Evolutionary conservation across 2,797 vertebrate genomes (phyloP).

Genomic region (Taeniopygia guttata): DNA sequence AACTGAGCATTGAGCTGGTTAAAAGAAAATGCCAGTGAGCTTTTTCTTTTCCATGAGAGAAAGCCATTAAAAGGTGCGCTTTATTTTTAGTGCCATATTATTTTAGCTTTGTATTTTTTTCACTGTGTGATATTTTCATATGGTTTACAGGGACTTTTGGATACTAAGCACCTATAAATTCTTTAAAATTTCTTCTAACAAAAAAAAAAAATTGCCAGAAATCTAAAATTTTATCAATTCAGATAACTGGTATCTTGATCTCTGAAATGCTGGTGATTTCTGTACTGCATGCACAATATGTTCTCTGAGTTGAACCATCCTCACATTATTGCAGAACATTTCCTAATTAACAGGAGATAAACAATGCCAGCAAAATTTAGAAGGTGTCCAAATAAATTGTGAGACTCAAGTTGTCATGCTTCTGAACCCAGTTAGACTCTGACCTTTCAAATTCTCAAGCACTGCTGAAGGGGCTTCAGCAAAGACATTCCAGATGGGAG

Average conservation of each 20-base stretch:
- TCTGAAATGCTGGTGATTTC: not conserved
- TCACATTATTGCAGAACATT: not conserved
- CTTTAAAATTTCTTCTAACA: not conserved
- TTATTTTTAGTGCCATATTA: not conserved
- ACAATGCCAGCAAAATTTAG: not conserved
- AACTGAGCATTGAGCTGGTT: slow-evolving; percentile 65
- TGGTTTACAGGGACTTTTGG: not conserved
- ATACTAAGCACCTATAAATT: not conserved
- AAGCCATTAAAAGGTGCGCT: not conserved
- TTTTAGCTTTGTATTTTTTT: not conserved
- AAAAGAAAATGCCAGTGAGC: not conserved
- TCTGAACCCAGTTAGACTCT: not conserved
- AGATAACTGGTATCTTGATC: not conserved
- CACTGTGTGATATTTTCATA: not conserved
- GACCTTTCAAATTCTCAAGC: slow-evolving; percentile 56
- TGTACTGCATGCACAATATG: not conserved
- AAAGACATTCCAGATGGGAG: slow-evolving; percentile 61
- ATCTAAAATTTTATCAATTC: not conserved
- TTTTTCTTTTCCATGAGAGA: not conserved
- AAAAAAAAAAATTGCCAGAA: not conserved
- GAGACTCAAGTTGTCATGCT: not conserved
- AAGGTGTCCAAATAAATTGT: not conserved
- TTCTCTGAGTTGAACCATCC: not conserved
- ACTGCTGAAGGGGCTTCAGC: slow-evolving; percentile 50
- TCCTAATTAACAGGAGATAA: not conserved